Base-by-base conservation (phyloP, 1,140 invertebrate genomes). In the Schmidtea mediterranea region DNA sequence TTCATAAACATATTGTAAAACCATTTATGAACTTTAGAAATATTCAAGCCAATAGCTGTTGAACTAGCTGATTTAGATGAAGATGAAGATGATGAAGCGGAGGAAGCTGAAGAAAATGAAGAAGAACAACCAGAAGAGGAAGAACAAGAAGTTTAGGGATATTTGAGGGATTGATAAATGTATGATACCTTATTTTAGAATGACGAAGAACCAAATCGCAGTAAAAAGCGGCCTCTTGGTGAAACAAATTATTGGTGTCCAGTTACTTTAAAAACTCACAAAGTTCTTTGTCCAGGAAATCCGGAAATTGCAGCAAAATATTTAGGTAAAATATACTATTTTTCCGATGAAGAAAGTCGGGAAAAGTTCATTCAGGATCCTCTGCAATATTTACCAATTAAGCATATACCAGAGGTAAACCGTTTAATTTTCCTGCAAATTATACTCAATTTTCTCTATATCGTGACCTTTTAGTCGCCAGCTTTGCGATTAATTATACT, bases 191-290 rank as follows among this genome's bases (percentile, higher is more conserved):
- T 16, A 9, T 32, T 21, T 6, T 43, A 65, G 58, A 58, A 63
- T 45, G 62, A 64, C 52, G 49, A 50, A n/a, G 62, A 66, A 49
- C 53, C 59, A 2, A 62, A 58, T 21, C 19, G 52, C 6, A 58
- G 53, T 37, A 56, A 57, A 36, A 66, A 65, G 53, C 66, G 61
- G 50, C 56, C 54, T 3, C 51, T 67, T 1, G 66, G 66, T 43
- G 62, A 68, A 38, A 58, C 56, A 1, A 62, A 59, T 46, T 56
- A 63, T 49, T 67, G 62, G 54, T 66, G 63, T 55, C 63, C 65
- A 15, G 65, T 68, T 2, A 49, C 54, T 22, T 52, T 67, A 24
- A 59, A 60, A 49, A 59, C 49, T 53, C 43, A 45, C 43, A 6
- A 46, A 53, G 23, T 65, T 6, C 51, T 67, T 22, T 58, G 55